Conservation (phyloP, 1,140 invertebrate genomes). For the Meloidogyne floridensis region DNA sequence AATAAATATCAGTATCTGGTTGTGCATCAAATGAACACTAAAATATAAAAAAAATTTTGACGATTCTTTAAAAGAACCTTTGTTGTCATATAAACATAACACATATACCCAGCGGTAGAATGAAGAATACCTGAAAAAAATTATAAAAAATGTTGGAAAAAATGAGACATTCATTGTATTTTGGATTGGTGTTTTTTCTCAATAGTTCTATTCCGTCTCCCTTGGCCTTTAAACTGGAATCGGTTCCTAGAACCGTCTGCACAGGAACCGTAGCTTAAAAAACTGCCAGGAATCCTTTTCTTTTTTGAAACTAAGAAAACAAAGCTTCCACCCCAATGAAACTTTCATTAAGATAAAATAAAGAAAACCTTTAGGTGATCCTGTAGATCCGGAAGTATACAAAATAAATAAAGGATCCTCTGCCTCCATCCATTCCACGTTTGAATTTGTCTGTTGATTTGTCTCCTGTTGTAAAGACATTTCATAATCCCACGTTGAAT, state of each 20-base stretch:
- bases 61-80: conserved; percentile 71
- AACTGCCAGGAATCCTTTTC: too few relatives aligned
- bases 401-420: conserved; percentile 95
- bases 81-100: conserved; percentile 74
- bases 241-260: too few relatives aligned
- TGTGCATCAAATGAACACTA: conserved; percentile 84
- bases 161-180: too few relatives aligned
- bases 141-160: not conserved
- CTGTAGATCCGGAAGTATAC: conserved; percentile 94
- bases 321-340: not conserved
- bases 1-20: conserved; percentile 81
- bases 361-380: conserved; percentile 82
- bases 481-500: conserved; percentile 40
- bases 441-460: not conserved
- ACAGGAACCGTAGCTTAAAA: too few relatives aligned
- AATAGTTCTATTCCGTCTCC: too few relatives aligned
- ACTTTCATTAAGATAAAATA: not conserved
- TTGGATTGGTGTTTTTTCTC: too few relatives aligned
- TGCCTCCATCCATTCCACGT: conserved; percentile 82
- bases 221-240: too few relatives aligned
- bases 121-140: conserved; percentile 80
- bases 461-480: conserved; percentile 29
- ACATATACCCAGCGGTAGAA: conserved; percentile 83
- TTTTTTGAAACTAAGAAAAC: not conserved
- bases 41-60: not conserved